phyloP scores from a whole-genome alignment of 2,888 invertebrate species.

The Cecidostiba fungosa region DNA sequence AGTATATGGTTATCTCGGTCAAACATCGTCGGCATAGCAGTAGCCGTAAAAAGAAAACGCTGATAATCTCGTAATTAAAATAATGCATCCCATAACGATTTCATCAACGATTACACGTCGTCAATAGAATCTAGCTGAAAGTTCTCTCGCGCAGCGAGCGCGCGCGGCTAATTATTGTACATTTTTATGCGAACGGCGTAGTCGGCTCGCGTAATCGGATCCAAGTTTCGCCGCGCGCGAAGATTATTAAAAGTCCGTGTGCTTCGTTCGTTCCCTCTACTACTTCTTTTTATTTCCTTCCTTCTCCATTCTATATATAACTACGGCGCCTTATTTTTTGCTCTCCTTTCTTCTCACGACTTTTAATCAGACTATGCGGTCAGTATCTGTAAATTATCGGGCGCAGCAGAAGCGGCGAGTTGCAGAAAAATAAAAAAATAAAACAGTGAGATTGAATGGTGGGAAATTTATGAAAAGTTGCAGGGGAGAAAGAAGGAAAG shows the following conservation, averaged over 20 bases:
- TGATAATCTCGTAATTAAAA: slow-evolving; percentile 30
- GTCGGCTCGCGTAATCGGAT: slow-evolving; percentile 37
- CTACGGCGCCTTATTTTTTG: background rate
- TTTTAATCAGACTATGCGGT: slow-evolving; percentile 35
- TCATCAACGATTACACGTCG: slow-evolving; percentile 44
- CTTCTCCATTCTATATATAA: background rate
- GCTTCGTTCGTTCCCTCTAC: background rate
- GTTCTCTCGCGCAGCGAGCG: background rate
- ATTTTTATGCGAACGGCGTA: slow-evolving; percentile 52
- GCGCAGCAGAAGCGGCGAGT: background rate
- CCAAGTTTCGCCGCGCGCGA: slow-evolving; percentile 30
- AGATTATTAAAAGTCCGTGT: slow-evolving; percentile 51
- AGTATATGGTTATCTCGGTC: background rate
- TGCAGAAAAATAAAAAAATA: background rate
- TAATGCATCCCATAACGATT: slow-evolving; percentile 15
- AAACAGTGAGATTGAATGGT: background rate
- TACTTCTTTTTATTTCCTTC: background rate
- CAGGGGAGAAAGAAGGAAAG: background rate
- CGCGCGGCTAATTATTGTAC: slow-evolving; percentile 37
- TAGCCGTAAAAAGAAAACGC: slow-evolving; percentile 16
- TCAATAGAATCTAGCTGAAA: slow-evolving; percentile 28
- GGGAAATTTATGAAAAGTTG: background rate
- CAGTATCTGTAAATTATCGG: slow-evolving; percentile 32
- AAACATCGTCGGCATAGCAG: background rate
- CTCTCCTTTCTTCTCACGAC: background rate